Percentiles rank a stretch among this genome's conserved stretches.
Conservation (phyloP, 2,797 vertebrate species). For the Pachyuromys duprasi region DNA sequence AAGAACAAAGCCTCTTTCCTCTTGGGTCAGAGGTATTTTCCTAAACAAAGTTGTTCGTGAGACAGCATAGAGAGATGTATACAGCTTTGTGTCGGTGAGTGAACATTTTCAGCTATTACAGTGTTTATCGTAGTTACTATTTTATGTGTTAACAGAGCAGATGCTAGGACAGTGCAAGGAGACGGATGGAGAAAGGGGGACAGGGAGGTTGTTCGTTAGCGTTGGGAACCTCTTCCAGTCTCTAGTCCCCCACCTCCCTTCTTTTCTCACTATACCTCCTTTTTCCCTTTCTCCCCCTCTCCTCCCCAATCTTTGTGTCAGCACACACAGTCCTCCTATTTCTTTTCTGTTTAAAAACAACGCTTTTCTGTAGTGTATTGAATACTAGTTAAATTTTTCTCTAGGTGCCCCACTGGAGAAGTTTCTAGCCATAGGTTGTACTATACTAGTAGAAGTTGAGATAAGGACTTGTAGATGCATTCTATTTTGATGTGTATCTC, state of each 20-base stretch:
- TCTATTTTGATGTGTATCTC: background rate
- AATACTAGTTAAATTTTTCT: background rate
- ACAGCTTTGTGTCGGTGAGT: background rate
- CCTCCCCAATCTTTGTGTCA: background rate
- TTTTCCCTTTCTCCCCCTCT: no score
- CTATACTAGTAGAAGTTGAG: background rate
- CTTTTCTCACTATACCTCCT: background rate
- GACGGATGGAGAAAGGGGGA: background rate
- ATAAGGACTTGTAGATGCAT: background rate
- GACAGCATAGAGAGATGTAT: background rate
- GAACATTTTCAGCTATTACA: conserved; percentile 37
- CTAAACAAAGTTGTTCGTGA: background rate
- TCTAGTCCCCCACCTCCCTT: accelerated
- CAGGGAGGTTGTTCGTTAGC: background rate
- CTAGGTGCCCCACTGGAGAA: background rate
- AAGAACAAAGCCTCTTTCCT: background rate
- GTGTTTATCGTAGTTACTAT: background rate
- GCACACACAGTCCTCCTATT: background rate
- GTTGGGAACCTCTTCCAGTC: background rate
- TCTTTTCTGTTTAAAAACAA: background rate
- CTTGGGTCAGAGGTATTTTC: background rate
- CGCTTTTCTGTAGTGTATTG: background rate
- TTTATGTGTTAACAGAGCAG: conserved; percentile 16
- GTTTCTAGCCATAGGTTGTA: background rate
- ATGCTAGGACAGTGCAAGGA: background rate